Evolutionary conservation across 23 tunicate genomes (phyloP), one percentile per base, ranked within the genome.

Genomic region (Trididemnum miniatum): DNA sequence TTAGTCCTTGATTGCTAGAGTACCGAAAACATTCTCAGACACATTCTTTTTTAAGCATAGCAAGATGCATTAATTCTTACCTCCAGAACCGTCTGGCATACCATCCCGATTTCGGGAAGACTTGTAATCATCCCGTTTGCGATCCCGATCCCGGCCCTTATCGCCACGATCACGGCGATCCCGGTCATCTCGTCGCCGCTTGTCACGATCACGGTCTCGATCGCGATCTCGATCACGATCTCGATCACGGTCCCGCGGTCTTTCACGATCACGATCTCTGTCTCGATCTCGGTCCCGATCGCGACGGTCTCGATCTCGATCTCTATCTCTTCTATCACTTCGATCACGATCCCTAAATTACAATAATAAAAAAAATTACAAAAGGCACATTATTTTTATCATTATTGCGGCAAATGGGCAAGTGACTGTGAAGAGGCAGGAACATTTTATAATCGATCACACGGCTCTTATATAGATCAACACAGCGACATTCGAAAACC

Each of bases 111-210:
- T 59, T 80, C 84, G 34, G 20, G 76, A 65, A 1, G 74, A 51
- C 31, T 65, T 80, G 35, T 35, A 22, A 64, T 51, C 71, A 71
- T 60, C 83, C 30, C 79, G 78, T 2, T 80, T 49, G 24, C 91
- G 81, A 39, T 81, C 91, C 7, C 86, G 81, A 25, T 85, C 89
- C 23, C n/a, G n/a, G n/a, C n/a, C n/a, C n/a, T n/a, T n/a, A n/a
- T 51, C 27, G 39, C 81, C 86, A 31, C 85, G 72, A 35, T 76
- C 82, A 22, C 82, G 64, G 27, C 59, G 34, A 25, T 40, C 38
- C 1, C 31, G n/a, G 30, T 51, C 36, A 59, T 73, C 34, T 38
- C 65, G 76, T 0, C 89, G 65, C 0, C 65, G 73, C 29, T 73
- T 72, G 28, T 66, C 57, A n/a, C 89, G 37, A 38, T 77, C 80